phyloP scores from a whole-genome alignment of 2,113 vertebrate genomes.

The Perca fluviatilis region DNA sequence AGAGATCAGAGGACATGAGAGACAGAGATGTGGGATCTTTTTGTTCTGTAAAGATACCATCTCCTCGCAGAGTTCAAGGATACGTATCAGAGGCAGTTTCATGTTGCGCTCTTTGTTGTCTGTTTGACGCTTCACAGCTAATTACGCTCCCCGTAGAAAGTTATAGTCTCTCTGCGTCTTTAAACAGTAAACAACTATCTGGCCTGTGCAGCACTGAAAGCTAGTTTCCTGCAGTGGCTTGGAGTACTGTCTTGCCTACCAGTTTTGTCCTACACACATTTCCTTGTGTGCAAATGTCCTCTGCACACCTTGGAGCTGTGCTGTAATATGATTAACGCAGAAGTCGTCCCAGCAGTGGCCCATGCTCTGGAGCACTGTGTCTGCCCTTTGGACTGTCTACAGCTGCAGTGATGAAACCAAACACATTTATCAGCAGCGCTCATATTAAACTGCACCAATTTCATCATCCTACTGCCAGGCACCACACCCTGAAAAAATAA shows the following conservation, averaged over 20 bases:
- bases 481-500: constrained; percentile 73
- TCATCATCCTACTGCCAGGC: constrained; percentile 73
- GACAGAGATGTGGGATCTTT: constrained; percentile 54
- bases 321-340: constrained; percentile 80
- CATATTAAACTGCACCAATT: constrained; percentile 82
- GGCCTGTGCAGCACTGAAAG: constrained; percentile 34
- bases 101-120: constrained; percentile 66
- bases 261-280: constrained; percentile 78
- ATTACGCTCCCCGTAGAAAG: constrained; percentile 66
- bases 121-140: constrained; percentile 65
- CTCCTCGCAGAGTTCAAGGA: constrained; percentile 61
- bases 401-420: constrained; percentile 78
- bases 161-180: constrained; percentile 60
- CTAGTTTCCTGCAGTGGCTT: constrained; percentile 51
- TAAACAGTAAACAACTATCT: constrained; percentile 66
- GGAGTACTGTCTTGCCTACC: constrained; percentile 44
- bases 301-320: constrained; percentile 73
- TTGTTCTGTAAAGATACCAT: constrained; percentile 66
- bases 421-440: constrained; percentile 80
- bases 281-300: constrained; percentile 80
- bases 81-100: constrained; percentile 61
- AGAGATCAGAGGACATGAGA: constrained; percentile 65
- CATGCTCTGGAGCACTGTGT: constrained; percentile 65
- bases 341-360: constrained; percentile 74
- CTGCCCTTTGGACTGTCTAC: constrained; percentile 79